Evolutionary conservation across 2,113 vertebrate species (phyloP).

Genomic region (Apeltes quadracus): DNA sequence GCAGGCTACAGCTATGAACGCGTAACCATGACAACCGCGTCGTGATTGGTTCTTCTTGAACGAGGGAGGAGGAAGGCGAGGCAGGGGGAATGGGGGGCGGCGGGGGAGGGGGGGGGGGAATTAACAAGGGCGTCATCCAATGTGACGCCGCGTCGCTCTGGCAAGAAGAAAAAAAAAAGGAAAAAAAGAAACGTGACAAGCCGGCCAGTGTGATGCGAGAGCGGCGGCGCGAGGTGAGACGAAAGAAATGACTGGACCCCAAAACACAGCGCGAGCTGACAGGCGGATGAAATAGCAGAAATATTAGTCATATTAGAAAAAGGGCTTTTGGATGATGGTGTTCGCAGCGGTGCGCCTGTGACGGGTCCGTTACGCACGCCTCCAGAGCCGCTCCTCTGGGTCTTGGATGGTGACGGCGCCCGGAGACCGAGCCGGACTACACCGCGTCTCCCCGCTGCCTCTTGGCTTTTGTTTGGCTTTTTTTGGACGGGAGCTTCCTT

Average conservation of each 20-base stretch:
- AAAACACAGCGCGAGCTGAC: slow-evolving; percentile 44
- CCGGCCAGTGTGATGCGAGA: slow-evolving; percentile 89
- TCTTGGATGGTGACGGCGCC: slow-evolving; percentile 76
- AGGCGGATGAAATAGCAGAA: slow-evolving; percentile 30
- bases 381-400: slow-evolving; percentile 59
- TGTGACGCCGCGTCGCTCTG: slow-evolving; percentile 82
- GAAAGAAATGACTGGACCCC: slow-evolving; percentile 77
- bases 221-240: slow-evolving; percentile 86
- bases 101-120: neutral
- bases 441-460: slow-evolving; percentile 9
- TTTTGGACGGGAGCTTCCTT: slow-evolving; percentile 2
- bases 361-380: slow-evolving; percentile 43
- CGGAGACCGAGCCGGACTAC: slow-evolving; percentile 53
- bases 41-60: slow-evolving; percentile 84
- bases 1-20: slow-evolving; percentile 90
- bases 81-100: no score
- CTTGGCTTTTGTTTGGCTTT: neutral
- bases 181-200: slow-evolving; percentile 56
- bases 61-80: slow-evolving; percentile 86
- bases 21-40: slow-evolving; percentile 88
- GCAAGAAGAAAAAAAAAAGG: slow-evolving; percentile 50
- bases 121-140: slow-evolving; percentile 9
- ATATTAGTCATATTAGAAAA: neutral
- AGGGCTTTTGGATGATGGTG: slow-evolving; percentile 1
- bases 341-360: slow-evolving; percentile 11